phyloP scores from a whole-genome alignment of 2,797 vertebrate genomes.

The Etheostoma perlongum region DNA sequence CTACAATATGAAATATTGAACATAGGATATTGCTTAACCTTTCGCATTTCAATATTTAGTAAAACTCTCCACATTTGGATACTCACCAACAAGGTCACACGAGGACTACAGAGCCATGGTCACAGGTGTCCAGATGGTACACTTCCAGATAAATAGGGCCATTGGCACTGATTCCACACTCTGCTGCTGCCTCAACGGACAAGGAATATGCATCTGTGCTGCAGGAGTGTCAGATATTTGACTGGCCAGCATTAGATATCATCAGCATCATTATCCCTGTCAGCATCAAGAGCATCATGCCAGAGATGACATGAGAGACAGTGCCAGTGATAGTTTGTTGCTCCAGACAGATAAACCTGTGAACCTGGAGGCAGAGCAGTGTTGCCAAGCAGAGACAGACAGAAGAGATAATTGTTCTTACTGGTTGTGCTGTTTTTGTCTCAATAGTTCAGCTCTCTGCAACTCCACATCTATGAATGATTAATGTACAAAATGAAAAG shows the following conservation, averaged over 20 bases:
- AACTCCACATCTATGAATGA: slow-evolving; percentile 29
- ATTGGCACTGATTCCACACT: slow-evolving; percentile 26
- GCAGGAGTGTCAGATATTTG: slow-evolving; percentile 38
- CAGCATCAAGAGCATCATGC: slow-evolving; percentile 54
- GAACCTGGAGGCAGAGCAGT: slow-evolving; percentile 30
- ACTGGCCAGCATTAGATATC: slow-evolving; percentile 36
- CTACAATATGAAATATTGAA: not conserved
- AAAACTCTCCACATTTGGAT: slow-evolving; percentile 16
- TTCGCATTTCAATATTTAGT: not conserved
- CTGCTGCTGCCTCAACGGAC: slow-evolving; percentile 30
- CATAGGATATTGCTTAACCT: not conserved
- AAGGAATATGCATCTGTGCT: slow-evolving; percentile 14
- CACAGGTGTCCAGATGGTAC: slow-evolving; percentile 47
- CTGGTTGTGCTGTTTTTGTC: slow-evolving; percentile 31
- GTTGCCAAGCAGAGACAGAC: slow-evolving; percentile 46
- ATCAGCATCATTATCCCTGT: slow-evolving; percentile 23
- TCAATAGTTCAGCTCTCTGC: slow-evolving; percentile 22
- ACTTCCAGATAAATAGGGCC: slow-evolving; percentile 36
- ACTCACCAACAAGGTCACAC: slow-evolving; percentile 51
- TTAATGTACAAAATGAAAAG: not conserved
- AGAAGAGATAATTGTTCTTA: slow-evolving; percentile 64
- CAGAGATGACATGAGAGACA: slow-evolving; percentile 53
- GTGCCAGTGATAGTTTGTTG: slow-evolving; percentile 29
- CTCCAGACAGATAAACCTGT: slow-evolving; percentile 43
- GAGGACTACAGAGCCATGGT: slow-evolving; percentile 34